These are phyloP conservation scores for Chrosomus eos DNA, from an alignment of 2,797 vertebrate species.

Conservation along the genomic window DNA sequence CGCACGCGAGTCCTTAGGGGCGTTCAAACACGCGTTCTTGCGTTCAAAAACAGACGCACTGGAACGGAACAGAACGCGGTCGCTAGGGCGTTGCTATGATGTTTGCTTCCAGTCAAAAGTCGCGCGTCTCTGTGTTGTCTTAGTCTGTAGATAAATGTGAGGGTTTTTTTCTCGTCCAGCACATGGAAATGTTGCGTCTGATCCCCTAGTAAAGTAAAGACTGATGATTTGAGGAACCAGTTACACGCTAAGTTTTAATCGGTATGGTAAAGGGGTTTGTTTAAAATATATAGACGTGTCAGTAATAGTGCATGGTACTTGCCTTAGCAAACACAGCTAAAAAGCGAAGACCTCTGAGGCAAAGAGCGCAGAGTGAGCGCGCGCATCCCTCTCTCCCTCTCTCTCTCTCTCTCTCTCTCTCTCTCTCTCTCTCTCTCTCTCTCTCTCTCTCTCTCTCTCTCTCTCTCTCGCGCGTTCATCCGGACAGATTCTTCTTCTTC, in stretches of 20 bases:
- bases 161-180: not conserved
- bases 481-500: slow-evolving; percentile 29
- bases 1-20: not conserved
- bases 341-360: slow-evolving; percentile 9
- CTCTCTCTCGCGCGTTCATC: not conserved
- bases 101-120: not conserved
- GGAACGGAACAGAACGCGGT: not conserved
- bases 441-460: not conserved
- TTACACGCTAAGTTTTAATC: not conserved
- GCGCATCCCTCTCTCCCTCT: slow-evolving; percentile 13
- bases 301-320: not conserved
- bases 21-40: not conserved
- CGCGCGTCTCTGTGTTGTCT: not conserved
- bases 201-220: slow-evolving; percentile 1
- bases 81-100: not conserved
- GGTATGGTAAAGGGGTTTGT: not conserved
- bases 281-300: not conserved
- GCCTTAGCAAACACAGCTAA: slow-evolving; percentile 13
- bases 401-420: not conserved
- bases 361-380: slow-evolving; percentile 35
- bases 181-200: not conserved
- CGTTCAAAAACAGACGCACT: not conserved
- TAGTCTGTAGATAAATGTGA: not conserved
- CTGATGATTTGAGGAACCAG: not conserved
- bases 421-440: not conserved